Evolutionary conservation across 2,888 invertebrate species (phyloP).

Genomic region (Celastrina argiolus): DNA sequence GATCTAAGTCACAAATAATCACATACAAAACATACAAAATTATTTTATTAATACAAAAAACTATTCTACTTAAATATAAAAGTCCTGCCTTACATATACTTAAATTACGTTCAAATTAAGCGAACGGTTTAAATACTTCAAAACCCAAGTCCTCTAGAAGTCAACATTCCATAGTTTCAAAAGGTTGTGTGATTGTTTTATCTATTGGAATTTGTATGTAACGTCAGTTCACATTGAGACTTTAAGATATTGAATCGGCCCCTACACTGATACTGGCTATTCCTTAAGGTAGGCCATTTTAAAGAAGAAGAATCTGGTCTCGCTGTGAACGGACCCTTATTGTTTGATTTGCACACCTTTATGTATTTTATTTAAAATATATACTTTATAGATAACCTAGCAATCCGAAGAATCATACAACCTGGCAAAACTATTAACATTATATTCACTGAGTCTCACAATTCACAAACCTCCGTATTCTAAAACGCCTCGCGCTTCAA

Average conservation of each 20-base stretch:
- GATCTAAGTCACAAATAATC: conserved; percentile 19
- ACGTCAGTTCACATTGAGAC: no score
- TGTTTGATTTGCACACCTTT: no score
- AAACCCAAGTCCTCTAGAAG: conserved; percentile 18
- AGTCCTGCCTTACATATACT: conserved; percentile 23
- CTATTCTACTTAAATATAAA: conserved; percentile 23
- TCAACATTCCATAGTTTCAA: not conserved
- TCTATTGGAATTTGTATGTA: no score
- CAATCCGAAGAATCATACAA: not conserved
- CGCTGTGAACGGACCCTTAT: no score
- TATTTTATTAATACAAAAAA: conserved; percentile 23
- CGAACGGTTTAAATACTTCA: conserved; percentile 33
- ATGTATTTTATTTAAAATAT: no score
- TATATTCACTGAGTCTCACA: conserved; percentile 15
- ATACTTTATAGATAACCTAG: not conserved
- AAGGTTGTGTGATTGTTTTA: not conserved
- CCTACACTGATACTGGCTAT: no score
- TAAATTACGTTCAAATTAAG: conserved; percentile 30
- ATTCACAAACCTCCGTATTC: conserved; percentile 10
- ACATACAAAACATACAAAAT: conserved; percentile 25
- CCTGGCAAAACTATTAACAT: not conserved
- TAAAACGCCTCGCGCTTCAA: not conserved
- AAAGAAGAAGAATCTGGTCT: no score
- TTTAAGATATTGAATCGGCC: no score
- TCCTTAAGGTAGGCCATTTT: no score